Evolutionary conservation across 2,797 vertebrate genomes (phyloP).

Genomic region (Tauraco hartlaubi): DNA sequence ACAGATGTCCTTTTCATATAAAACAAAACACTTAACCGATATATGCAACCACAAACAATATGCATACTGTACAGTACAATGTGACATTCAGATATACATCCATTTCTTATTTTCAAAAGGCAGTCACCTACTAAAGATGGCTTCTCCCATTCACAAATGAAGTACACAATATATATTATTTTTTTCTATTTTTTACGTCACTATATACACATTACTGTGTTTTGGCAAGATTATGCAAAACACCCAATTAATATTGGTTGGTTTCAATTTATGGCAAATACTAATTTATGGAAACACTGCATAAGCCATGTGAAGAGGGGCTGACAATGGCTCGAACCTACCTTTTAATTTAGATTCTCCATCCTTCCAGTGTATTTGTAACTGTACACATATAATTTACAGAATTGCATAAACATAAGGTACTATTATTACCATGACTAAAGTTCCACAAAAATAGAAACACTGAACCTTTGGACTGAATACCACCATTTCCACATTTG

Average conservation of each 20-base stretch:
- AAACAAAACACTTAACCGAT: constrained; percentile 87
- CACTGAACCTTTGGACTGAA: constrained; percentile 64
- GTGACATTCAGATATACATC: constrained; percentile 89
- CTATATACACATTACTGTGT: constrained; percentile 82
- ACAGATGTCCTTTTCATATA: constrained; percentile 86
- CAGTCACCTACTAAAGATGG: constrained; percentile 79
- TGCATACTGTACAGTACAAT: constrained; percentile 88
- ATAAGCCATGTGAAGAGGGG: constrained; percentile 57
- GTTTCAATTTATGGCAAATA: constrained; percentile 60
- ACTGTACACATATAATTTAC: constrained; percentile 75
- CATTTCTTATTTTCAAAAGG: constrained; percentile 82
- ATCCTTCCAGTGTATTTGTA: constrained; percentile 58
- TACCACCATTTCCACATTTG: constrained; percentile 66
- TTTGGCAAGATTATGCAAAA: constrained; percentile 81
- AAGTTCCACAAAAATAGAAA: constrained; percentile 74
- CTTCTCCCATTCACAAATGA: constrained; percentile 88
- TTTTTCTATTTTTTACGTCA: constrained; percentile 78
- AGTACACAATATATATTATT: constrained; percentile 87
- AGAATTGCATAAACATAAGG: constrained; percentile 75
- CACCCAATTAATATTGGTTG: constrained; percentile 65
- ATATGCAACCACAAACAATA: constrained; percentile 87
- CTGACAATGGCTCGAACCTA: constrained; percentile 67
- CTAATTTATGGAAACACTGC: constrained; percentile 59
- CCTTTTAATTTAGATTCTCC: constrained; percentile 70
- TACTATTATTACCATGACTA: constrained; percentile 48